A percentile compares a stretch with the other conserved stretches of the same genome.
Conservation (phyloP, 2,797 vertebrate species). For the Gallinago nigripennis region DNA sequence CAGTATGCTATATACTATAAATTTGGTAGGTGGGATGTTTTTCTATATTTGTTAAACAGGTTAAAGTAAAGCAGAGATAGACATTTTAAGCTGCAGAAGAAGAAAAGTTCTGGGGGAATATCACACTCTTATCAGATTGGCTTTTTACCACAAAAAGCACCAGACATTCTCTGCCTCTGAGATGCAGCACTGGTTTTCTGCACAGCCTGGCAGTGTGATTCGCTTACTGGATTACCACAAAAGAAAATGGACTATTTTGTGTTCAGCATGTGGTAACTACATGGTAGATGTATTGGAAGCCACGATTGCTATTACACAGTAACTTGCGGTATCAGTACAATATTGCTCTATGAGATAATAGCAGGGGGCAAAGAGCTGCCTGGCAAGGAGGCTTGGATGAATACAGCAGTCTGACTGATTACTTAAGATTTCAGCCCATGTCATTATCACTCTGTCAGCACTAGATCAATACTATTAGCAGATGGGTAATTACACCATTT, state of each 20-base stretch:
- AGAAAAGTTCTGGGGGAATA: background rate
- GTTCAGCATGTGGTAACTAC: slow-evolving; percentile 53
- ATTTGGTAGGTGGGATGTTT: background rate
- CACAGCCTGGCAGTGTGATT: background rate
- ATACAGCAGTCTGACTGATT: background rate
- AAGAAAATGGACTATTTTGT: background rate
- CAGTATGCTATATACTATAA: background rate
- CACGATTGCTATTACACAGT: background rate
- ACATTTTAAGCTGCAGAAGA: background rate
- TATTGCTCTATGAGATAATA: slow-evolving; percentile 37
- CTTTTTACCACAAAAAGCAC: background rate
- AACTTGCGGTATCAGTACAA: slow-evolving; percentile 5
- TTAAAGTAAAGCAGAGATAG: background rate
- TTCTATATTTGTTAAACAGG: background rate
- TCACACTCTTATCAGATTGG: background rate
- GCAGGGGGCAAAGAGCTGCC: background rate
- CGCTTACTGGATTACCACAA: background rate
- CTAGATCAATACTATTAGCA: background rate
- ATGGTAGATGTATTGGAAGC: slow-evolving; percentile 9
- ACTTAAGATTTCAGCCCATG: background rate
- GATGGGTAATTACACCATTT: background rate
- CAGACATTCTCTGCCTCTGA: background rate
- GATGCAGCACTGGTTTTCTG: background rate
- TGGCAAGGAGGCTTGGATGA: background rate
- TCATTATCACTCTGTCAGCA: background rate